Evolutionary conservation across 2,888 invertebrate genomes (phyloP).

Genomic region (Phania funesta): DNA sequence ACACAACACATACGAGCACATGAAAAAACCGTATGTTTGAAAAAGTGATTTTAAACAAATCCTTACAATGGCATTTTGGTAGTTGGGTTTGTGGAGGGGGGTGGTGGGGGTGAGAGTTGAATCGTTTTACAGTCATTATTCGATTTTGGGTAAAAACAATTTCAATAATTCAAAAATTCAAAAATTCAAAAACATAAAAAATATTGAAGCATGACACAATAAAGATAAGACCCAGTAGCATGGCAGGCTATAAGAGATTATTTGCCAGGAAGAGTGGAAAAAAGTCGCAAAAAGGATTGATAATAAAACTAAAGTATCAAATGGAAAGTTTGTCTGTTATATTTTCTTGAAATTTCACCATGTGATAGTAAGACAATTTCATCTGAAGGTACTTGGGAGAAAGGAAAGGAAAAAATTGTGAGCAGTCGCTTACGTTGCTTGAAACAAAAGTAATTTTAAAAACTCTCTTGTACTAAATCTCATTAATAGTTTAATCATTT

Average conservation of each 20-base stretch:
- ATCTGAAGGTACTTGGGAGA: too few species aligned
- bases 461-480: too few species aligned
- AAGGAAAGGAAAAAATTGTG: too few species aligned
- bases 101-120: slow-evolving; percentile 1
- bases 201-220: slow-evolving; percentile 65
- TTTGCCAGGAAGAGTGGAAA: not conserved
- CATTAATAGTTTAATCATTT: too few species aligned
- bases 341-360: too few species aligned
- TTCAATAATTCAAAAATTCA: slow-evolving; percentile 69
- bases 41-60: slow-evolving; percentile 55
- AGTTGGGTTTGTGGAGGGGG: not conserved
- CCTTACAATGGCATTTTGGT: slow-evolving; percentile 15
- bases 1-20: not conserved
- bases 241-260: not conserved
- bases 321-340: slow-evolving; percentile 12
- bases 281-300: too few species aligned
- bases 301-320: slow-evolving; percentile 76
- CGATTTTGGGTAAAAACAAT: slow-evolving; percentile 46
- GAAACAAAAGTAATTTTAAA: too few species aligned
- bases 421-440: too few species aligned
- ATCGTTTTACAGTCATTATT: slow-evolving; percentile 37
- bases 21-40: slow-evolving; percentile 49
- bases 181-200: slow-evolving; percentile 60
- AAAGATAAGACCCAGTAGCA: slow-evolving; percentile 55
- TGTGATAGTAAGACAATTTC: too few species aligned